Base-by-base conservation (phyloP, 1,140 invertebrate genomes). In the Euura lappo region DNA sequence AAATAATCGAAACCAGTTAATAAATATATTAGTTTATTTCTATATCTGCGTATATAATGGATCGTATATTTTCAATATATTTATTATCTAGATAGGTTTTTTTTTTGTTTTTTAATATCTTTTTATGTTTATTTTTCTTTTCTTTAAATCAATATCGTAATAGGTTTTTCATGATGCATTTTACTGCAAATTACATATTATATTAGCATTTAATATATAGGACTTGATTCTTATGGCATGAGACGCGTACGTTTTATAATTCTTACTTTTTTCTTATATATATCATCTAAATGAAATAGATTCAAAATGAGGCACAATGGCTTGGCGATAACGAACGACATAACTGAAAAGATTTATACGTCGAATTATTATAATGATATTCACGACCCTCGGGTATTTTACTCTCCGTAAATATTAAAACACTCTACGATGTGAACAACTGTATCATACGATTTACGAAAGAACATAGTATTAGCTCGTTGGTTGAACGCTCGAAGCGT, bases 11-110 rank as follows among this genome's bases (percentile, higher is more conserved):
- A 28, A 28, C 10, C 3, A 10, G 10, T 83, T 84, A 85, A 86
- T 84, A 86, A 85, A 86, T 83, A 82, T 86, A 86, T 81, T 80
- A 79, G 80, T 80, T 80, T 73, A 28, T 72, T 77, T 75, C 71
- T 72, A 73, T 81, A 81, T 83, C 74, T 80, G 28, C 28, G 80
- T 77, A 78, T 78, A 82, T 85, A 79, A 82, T 82, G 81, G 80
- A 82, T 78, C 79, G 79, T 82, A 78, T 79, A 77, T 77, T 75
- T 73, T 74, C 68, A 76, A 75, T 80, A 70, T 81, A 78, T 83
- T 28, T 28, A 28, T 28, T 28, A 28, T 28, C 28, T 28, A 28
- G 28, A 28, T 28, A 28, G 28, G 28, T 28, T 28, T 28, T 28
- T 28, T 28, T 28, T 28, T 28, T 28, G 28, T 28, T 28, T 28